Evolutionary conservation across 2,888 invertebrate genomes (phyloP), one percentile per base, ranked within the genome.

Genomic region (Sisyra nigra): DNA sequence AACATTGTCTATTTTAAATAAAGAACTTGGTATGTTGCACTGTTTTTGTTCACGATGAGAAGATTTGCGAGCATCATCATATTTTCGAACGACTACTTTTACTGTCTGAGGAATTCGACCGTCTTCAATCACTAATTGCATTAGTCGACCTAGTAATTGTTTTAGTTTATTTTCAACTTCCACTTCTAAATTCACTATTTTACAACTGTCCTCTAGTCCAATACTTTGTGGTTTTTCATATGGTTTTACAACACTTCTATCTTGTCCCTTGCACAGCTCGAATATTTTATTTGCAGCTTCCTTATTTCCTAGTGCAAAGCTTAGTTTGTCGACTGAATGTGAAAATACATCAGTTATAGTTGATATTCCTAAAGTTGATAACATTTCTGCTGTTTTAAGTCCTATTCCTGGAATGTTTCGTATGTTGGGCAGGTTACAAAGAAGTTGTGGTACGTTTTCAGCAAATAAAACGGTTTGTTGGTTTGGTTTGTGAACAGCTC

Each of bases 401-500:
- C 88, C 88, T 51, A 88, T 78, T 36, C 86, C 85, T 45, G 82
- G 83, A 53, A 86, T 76, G 48, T 68, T 66, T 32, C 72, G 67
- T 30, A 83, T 63, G 51, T 68, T 66, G 34, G 66, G 63, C 47
- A 86, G 63, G 19, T 72, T 71, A 2, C 72, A 68, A 67, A 88
- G 71, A 51, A 87, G 72, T 47, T 67, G 67, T 41, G 69, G 60
- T 7, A 74, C 76, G 53, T 74, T 71, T 48, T 76, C 74, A 4
- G 88, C 84, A 49, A 75, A 80, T 48, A 87, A 65, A 18, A 78
- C 70, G 1, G 87, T 86, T 61, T 89, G 88, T 54, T 85, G 76
- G 59, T 87, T 80, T 5, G 89, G 88, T 59, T 85, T 86, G 55
- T 84, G 70, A 48, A 74, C 63, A 32, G 72, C 68, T 48, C 82